Conservation (phyloP, 2,888 invertebrate species). For the Sesia bembeciformis region DNA sequence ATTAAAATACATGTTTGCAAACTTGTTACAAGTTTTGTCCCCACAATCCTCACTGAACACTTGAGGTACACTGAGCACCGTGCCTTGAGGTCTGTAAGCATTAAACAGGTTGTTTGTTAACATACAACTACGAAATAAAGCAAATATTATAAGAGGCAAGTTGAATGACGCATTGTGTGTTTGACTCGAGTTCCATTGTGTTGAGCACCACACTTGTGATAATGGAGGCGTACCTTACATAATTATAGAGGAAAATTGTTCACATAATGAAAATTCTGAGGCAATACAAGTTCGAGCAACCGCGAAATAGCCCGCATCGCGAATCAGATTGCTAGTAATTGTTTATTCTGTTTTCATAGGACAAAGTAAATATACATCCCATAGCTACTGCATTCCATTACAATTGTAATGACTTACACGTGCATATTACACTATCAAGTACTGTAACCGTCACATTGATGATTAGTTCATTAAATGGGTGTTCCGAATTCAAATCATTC, state of each 20-base stretch:
- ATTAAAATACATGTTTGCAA: not conserved
- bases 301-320: conserved; percentile 10
- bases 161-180: not conserved
- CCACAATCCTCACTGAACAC: not conserved
- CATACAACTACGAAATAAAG: not conserved
- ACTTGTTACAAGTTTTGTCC: not conserved
- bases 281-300: conserved; percentile 4
- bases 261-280: not conserved
- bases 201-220: not conserved
- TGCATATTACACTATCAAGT: no score
- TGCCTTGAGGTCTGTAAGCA: not conserved
- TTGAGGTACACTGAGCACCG: no score
- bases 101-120: not conserved
- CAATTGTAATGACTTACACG: no score
- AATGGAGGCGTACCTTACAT: not conserved
- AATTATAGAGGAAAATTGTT: not conserved
- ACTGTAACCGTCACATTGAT: no score
- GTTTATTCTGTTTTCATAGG: not conserved
- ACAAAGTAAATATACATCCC: not conserved
- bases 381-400: not conserved
- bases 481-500: no score
- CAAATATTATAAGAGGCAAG: not conserved
- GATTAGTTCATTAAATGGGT: no score
- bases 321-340: conserved; percentile 1
- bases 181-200: not conserved